A percentile compares a stretch with the other conserved stretches of the same genome.
These are phyloP conservation scores for Steinernema khuongi DNA, from an alignment of 1,140 invertebrate genomes.

Conservation along the genomic window DNA sequence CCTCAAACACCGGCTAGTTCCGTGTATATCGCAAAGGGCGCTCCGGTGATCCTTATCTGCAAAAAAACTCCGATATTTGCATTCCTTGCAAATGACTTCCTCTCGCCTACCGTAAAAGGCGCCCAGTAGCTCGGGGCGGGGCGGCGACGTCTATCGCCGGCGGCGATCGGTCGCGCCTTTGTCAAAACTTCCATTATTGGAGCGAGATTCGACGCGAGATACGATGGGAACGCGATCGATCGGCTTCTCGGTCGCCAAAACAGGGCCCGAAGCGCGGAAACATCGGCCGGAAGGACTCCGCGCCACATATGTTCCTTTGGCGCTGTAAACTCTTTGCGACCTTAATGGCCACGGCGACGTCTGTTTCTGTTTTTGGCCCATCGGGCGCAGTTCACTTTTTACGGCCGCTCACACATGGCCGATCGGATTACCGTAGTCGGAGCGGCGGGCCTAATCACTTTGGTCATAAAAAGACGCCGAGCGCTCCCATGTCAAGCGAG, in stretches of 20 bases:
- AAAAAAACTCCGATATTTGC: too few relatives aligned
- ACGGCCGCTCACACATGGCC: constrained; percentile 11
- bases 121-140: background rate
- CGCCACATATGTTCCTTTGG: constrained; percentile 9
- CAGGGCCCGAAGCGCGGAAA: background rate
- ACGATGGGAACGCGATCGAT: constrained; percentile 3
- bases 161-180: background rate
- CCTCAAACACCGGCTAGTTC: too few relatives aligned
- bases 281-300: background rate
- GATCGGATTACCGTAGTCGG: constrained; percentile 16
- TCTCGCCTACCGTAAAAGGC: constrained; percentile 13
- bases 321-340: constrained; percentile 10
- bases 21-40: too few relatives aligned
- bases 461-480: constrained; percentile 11
- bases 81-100: too few relatives aligned
- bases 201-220: background rate
- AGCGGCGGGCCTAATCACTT: background rate
- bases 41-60: too few relatives aligned
- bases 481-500: background rate
- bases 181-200: constrained; percentile 16
- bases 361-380: constrained; percentile 15
- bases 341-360: background rate
- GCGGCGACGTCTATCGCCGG: background rate
- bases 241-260: background rate
- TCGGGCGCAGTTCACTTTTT: constrained; percentile 1